Percentiles rank a stretch among this genome's conserved stretches.
Conservation (phyloP, 2,113 vertebrate genomes). For the Xyliphius kryptos region DNA sequence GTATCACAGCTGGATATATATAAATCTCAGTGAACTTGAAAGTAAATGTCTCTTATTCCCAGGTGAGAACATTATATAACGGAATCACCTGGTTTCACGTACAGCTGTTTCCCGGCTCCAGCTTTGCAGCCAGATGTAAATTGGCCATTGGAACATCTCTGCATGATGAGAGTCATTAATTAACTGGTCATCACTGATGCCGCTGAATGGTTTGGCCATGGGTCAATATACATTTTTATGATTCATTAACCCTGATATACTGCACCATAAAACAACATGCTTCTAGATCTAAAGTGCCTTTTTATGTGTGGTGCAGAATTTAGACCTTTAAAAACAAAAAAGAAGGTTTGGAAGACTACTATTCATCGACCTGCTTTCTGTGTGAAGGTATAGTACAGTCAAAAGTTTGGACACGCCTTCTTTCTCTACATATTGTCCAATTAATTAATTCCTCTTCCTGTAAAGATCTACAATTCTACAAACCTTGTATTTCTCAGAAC, state of each 20-base stretch:
- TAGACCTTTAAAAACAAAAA: too few species aligned
- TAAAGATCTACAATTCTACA: too few species aligned
- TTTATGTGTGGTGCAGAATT: not conserved
- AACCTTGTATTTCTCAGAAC: too few species aligned
- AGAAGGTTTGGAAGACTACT: too few species aligned
- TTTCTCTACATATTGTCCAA: too few species aligned
- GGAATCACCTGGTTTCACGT: not conserved
- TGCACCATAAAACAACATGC: constrained; percentile 34
- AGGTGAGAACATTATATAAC: too few species aligned
- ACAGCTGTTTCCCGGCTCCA: not conserved
- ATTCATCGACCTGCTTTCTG: too few species aligned
- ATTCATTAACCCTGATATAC: constrained; percentile 32
- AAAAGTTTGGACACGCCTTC: too few species aligned
- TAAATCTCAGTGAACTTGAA: not conserved
- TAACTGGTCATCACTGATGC: constrained; percentile 18
- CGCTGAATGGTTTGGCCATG: constrained; percentile 10
- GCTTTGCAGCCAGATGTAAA: constrained; percentile 15
- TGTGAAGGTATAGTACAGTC: too few species aligned
- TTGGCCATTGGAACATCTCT: not conserved
- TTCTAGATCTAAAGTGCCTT: constrained; percentile 26
- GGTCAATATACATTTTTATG: constrained; percentile 29
- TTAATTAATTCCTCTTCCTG: too few species aligned
- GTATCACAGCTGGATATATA: not conserved
- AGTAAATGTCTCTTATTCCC: too few species aligned
- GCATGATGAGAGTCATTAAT: constrained; percentile 15